These are phyloP conservation scores for Palloptera scutellata DNA, from an alignment of 2,888 invertebrate species.

Conservation along the genomic window DNA sequence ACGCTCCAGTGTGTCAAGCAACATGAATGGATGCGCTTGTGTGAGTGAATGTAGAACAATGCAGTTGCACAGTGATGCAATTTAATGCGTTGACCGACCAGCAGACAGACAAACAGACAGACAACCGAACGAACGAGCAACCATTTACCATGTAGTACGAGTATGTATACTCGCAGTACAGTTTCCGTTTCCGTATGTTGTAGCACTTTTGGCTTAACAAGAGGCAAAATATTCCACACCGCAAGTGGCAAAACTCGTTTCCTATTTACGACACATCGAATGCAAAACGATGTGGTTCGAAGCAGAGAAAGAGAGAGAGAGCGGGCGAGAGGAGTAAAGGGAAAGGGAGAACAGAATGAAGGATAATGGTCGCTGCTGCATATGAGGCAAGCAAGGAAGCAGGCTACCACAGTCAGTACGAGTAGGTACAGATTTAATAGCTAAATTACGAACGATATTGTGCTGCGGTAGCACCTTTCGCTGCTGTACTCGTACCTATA, in stretches of 20 bases:
- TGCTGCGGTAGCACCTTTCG: constrained; percentile 54
- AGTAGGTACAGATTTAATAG: constrained; percentile 48
- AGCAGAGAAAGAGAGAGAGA: neutral
- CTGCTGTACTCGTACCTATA: too few relatives aligned
- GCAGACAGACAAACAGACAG: neutral
- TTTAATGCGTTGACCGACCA: constrained; percentile 45
- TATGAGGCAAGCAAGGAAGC: neutral
- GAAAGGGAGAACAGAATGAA: too few relatives aligned
- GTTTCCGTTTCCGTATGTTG: constrained; percentile 48
- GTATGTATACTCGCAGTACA: constrained; percentile 34
- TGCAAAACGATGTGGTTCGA: neutral
- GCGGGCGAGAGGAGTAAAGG: neutral
- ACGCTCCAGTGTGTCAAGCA: constrained; percentile 58
- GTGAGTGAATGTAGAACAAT: constrained; percentile 19
- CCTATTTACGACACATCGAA: constrained; percentile 22
- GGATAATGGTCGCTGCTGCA: too few relatives aligned
- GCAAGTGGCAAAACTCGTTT: constrained; percentile 46
- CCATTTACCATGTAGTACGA: neutral
- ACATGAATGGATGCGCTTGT: constrained; percentile 26
- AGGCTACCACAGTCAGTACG: neutral
- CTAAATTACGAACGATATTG: constrained; percentile 51
- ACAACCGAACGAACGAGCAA: neutral
- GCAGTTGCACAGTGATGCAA: constrained; percentile 34
- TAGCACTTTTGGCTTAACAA: constrained; percentile 18
- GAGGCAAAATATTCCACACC: constrained; percentile 35